A percentile compares a stretch with the other conserved stretches of the same genome.
Evolutionary conservation across 2,797 vertebrate genomes (phyloP).

Genomic region (Gymnothorax reevesii): DNA sequence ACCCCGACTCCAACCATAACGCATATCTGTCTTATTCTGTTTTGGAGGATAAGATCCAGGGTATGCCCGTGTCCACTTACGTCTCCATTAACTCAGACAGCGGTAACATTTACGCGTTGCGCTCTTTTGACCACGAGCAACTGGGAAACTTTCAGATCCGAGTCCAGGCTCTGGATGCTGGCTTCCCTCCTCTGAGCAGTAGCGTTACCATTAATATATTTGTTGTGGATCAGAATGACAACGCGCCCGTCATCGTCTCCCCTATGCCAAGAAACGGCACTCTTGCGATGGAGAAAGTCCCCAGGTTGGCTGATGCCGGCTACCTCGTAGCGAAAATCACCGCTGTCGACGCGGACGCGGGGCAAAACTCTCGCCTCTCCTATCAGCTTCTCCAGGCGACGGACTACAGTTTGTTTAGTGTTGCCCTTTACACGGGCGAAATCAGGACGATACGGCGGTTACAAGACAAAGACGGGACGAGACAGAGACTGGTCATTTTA

Average conservation of each 20-base stretch:
- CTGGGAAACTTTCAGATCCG: conserved; percentile 81
- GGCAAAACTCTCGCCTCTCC: conserved; percentile 81
- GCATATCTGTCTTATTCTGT: conserved; percentile 85
- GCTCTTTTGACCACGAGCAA: conserved; percentile 87
- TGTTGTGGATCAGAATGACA: conserved; percentile 87
- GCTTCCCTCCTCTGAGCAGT: conserved; percentile 77
- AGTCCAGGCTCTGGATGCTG: conserved; percentile 81
- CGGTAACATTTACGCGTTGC: conserved; percentile 85
- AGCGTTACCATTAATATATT: conserved; percentile 81
- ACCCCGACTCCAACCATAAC: conserved; percentile 82
- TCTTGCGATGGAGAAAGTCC: conserved; percentile 67
- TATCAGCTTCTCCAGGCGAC: conserved; percentile 82
- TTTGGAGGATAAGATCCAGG: conserved; percentile 75
- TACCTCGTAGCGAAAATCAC: conserved; percentile 79
- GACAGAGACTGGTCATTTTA: conserved; percentile 80
- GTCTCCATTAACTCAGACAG: conserved; percentile 89
- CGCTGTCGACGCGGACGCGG: conserved; percentile 72
- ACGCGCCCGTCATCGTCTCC: conserved; percentile 75
- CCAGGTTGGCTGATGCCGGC: conserved; percentile 76
- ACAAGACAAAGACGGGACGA: conserved; percentile 72
- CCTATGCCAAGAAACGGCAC: conserved; percentile 72
- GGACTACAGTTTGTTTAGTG: conserved; percentile 78
- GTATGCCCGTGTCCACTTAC: conserved; percentile 81
- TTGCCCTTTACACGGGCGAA: conserved; percentile 84
- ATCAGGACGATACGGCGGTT: conserved; percentile 82